These are phyloP conservation scores for Zaprionus lineosus DNA, from an alignment of 2,888 invertebrate genomes.

Conservation along the genomic window DNA sequence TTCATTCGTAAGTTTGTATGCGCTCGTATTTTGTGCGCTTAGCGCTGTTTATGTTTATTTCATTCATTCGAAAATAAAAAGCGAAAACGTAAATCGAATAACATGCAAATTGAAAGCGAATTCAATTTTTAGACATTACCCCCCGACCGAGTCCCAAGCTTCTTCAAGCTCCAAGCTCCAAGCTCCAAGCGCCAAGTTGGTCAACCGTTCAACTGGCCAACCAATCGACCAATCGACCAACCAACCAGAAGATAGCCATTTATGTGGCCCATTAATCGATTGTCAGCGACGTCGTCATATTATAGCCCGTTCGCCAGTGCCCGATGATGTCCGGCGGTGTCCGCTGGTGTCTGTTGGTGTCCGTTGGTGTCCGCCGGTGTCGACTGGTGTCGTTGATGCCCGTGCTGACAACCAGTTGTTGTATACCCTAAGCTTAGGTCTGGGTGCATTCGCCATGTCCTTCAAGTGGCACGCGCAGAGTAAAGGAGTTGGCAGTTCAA, in stretches of 20 bases:
- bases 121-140: constrained; percentile 36
- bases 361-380: neutral
- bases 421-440: constrained; percentile 19
- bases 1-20: constrained; percentile 58
- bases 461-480: neutral
- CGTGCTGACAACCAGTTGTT: constrained; percentile 52
- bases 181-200: constrained; percentile 17
- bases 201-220: constrained; percentile 19
- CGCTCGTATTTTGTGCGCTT: neutral
- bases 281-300: constrained; percentile 69
- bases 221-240: constrained; percentile 19
- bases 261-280: constrained; percentile 75
- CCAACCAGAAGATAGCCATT: constrained; percentile 74
- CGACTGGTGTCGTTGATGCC: constrained; percentile 21
- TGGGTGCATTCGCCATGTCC: neutral
- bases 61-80: constrained; percentile 44
- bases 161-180: too few relatives aligned
- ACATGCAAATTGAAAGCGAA: constrained; percentile 75
- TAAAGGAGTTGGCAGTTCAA: too few relatives aligned
- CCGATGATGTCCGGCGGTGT: too few relatives aligned
- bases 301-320: constrained; percentile 20
- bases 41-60: too few relatives aligned
- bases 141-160: too few relatives aligned
- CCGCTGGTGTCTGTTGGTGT: too few relatives aligned
- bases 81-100: constrained; percentile 39